Evolutionary conservation across 1,140 invertebrate species (phyloP), one percentile per base, ranked within the genome.

Genomic region (Drosophila parvula): DNA sequence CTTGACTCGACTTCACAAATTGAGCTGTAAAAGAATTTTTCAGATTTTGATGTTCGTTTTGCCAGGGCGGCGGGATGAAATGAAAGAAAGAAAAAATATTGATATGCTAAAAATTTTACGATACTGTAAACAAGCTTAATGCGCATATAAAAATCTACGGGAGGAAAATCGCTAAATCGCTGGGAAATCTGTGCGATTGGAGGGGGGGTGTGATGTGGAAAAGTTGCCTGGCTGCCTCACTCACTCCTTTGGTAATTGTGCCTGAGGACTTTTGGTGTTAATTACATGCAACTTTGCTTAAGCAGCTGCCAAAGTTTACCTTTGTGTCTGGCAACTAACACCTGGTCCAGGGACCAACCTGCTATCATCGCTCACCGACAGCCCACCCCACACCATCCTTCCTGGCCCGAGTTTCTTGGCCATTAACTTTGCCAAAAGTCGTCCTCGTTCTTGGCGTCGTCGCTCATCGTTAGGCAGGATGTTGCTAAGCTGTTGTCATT

Each of bases 91-190:
- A 27, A 44, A 56, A 61, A 58, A 77, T 74, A 69, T 74, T 48
- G 79, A 53, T 69, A 63, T 80, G 45, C 40, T 58, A 81, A 68
- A 81, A 89, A 90, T 89, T 88, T 86, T 77, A 90, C 74, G 86
- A 90, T 90, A 76, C 69, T 86, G 79, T 90, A 83, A 90, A 90
- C 86, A 90, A 68, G 86, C 78, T 78, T 83, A 79, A 83, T 78
- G 71, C 62, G 65, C 77, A 75, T 75, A 78, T 89, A 88, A 74
- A 85, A 79, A 57, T 63, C 45, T 16, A 51, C 8, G 16, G 36
- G 9, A 16, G 22, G 18, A 28, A 34, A 48, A 50, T 5, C 40
- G 22, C 11, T 34, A 32, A 50, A 1, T 16, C 28, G 9, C 10
- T 32, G 28, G 44, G 10, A 76, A 69, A 60, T 64, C 60, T 68